Evolutionary conservation across 1,140 invertebrate genomes (phyloP).

Genomic region (Bombus difficillimus): DNA sequence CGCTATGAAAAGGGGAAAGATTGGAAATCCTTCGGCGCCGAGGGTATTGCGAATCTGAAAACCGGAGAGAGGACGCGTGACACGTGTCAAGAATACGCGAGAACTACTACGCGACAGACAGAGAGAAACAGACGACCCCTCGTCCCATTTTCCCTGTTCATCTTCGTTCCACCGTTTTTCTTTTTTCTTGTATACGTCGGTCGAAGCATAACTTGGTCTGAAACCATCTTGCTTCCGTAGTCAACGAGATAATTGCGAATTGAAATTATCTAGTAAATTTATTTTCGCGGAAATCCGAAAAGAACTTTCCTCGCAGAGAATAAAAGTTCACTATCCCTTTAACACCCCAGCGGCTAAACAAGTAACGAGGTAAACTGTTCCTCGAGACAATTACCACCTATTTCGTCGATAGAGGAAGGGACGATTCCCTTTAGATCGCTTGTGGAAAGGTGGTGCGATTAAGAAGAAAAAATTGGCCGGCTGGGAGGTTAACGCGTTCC

Average conservation of each 20-base stretch:
- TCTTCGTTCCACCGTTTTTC: background rate
- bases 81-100: constrained; percentile 55
- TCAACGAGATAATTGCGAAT: too few relatives aligned
- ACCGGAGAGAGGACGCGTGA: constrained; percentile 38
- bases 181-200: background rate
- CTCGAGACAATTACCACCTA: background rate
- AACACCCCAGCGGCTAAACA: background rate
- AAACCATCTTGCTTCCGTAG: background rate
- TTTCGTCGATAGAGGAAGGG: background rate
- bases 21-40: constrained; percentile 52
- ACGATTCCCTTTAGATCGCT: background rate
- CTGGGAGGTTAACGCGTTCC: constrained; percentile 21
- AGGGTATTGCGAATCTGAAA: constrained; percentile 48
- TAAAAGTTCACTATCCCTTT: background rate
- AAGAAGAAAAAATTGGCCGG: constrained; percentile 45
- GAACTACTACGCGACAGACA: constrained; percentile 1
- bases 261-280: background rate
- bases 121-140: constrained; percentile 26
- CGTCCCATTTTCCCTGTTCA: background rate
- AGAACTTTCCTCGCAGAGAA: background rate
- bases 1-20: constrained; percentile 42
- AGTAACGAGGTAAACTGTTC: too few relatives aligned
- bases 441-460: constrained; percentile 25
- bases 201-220: background rate
- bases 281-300: background rate